These are phyloP conservation scores for Psylliodes chrysocephalus DNA, from an alignment of 2,888 invertebrate genomes.

Conservation along the genomic window DNA sequence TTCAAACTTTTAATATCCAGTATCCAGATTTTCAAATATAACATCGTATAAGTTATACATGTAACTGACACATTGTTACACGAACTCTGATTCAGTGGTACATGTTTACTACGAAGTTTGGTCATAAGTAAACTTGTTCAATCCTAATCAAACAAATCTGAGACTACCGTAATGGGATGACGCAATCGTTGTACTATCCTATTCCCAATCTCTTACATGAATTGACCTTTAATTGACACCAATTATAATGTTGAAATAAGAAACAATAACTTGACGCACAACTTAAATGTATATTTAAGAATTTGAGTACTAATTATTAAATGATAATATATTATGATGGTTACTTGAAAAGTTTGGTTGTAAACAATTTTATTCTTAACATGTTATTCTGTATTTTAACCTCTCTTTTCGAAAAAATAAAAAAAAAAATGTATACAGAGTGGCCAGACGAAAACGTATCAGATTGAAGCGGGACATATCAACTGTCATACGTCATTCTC, in stretches of 20 bases:
- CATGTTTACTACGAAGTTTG: constrained; percentile 28
- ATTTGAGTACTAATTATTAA: not conserved
- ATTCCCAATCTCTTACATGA: constrained; percentile 61
- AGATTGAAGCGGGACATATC: too few relatives aligned
- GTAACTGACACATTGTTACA: constrained; percentile 20
- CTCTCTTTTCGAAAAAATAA: too few relatives aligned
- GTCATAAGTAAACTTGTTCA: constrained; percentile 36
- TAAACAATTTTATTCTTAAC: too few relatives aligned
- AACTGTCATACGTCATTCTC: too few relatives aligned
- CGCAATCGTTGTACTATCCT: constrained; percentile 56
- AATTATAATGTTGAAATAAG: constrained; percentile 60
- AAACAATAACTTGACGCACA: constrained; percentile 44
- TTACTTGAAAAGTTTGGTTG: too few relatives aligned
- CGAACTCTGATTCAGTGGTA: constrained; percentile 17
- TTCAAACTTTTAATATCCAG: too few relatives aligned
- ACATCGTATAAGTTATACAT: too few relatives aligned
- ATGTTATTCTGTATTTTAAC: too few relatives aligned
- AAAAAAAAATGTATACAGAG: too few relatives aligned
- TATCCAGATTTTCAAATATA: too few relatives aligned
- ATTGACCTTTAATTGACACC: constrained; percentile 64
- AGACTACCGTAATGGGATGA: constrained; percentile 56
- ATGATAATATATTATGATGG: too few relatives aligned
- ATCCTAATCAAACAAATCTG: constrained; percentile 56
- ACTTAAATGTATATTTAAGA: constrained; percentile 10
- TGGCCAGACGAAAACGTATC: too few relatives aligned